Base-by-base conservation (phyloP, 92 coral and sea anemone species). In the Bergia sp. region DNA sequence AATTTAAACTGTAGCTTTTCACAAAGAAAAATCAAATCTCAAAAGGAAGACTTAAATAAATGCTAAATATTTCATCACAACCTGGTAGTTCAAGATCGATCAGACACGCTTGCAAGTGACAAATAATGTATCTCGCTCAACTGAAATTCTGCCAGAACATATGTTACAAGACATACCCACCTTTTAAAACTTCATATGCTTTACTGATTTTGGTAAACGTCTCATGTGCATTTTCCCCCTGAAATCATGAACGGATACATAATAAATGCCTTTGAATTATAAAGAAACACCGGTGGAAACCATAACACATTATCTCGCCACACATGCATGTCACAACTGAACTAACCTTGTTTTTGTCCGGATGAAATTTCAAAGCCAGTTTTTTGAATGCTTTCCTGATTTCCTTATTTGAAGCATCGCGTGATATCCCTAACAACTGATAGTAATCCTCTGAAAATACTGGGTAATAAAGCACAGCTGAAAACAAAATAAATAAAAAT, bases 161-260 rank as follows among this genome's bases (percentile, higher is more conserved):
- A 1, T 53, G 58, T 53, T 53, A 38, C 42, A 21, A 0, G 7
- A 4, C 43, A n/a, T 15, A 42, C 88, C 43, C 83, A 96, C 99
- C 99, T 97, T 97, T 97, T 42, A 97, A 90, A 36, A 97, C 96
- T 77, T 97, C 99, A 86, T 97, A 97, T 0, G 99, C 99, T 77
- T 94, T 96, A 78, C 91, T 97, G 69, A 97, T 89, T 86, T 86
- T 84, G 85, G 95, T 91, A 79, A 97, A 97, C 44, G 88, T 93
- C 69, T 97, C 99, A 45, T 97, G 99, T n/a, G 99, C 99, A 37
- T 90, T 91, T 8, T 95, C 95, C 74, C 92, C 99, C 82, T 97
- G 67, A 71, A 49, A 74, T 76, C 16, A 44, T 85, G 49, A 82
- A 42, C 42, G 80, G 15, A 82, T 12, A 84, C 58, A 82, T 57